These are phyloP conservation scores for Pseudococcus jackbeardsleyi DNA, from an alignment of 2,888 invertebrate species.

Conservation along the genomic window DNA sequence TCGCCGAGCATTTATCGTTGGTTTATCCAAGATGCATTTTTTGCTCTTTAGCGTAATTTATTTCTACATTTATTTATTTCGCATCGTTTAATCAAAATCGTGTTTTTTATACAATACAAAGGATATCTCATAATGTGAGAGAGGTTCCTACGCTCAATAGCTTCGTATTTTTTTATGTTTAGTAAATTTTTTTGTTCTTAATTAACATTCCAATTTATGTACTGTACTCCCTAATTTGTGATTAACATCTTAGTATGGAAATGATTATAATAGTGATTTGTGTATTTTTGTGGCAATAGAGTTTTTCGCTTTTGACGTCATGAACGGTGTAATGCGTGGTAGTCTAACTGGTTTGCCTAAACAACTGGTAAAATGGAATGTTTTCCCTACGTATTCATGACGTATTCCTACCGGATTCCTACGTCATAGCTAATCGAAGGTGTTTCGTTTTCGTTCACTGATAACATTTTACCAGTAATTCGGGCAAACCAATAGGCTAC, in stretches of 20 bases:
- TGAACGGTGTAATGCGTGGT: too few relatives aligned
- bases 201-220: slow-evolving; percentile 21
- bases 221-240: not conserved
- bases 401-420: too few relatives aligned
- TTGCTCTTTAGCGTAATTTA: slow-evolving; percentile 14
- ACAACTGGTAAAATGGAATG: too few relatives aligned
- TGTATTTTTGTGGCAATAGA: not conserved
- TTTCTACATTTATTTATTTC: not conserved
- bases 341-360: too few relatives aligned
- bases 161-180: slow-evolving; percentile 4
- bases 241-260: not conserved
- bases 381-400: too few relatives aligned
- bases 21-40: not conserved
- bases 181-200: not conserved
- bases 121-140: not conserved
- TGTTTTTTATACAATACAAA: not conserved
- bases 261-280: not conserved
- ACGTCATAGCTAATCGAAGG: too few relatives aligned
- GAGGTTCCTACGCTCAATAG: not conserved
- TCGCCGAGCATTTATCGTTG: not conserved
- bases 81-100: slow-evolving; percentile 14
- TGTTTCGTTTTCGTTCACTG: too few relatives aligned
- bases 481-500: too few relatives aligned
- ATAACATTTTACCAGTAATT: too few relatives aligned
- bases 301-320: too few relatives aligned